Percentiles rank a stretch among this genome's conserved stretches.
Evolutionary conservation across 30 jellyfish, hydroid and myxozoan genomes (phyloP).

Genomic region (Aurelia sp.): DNA sequence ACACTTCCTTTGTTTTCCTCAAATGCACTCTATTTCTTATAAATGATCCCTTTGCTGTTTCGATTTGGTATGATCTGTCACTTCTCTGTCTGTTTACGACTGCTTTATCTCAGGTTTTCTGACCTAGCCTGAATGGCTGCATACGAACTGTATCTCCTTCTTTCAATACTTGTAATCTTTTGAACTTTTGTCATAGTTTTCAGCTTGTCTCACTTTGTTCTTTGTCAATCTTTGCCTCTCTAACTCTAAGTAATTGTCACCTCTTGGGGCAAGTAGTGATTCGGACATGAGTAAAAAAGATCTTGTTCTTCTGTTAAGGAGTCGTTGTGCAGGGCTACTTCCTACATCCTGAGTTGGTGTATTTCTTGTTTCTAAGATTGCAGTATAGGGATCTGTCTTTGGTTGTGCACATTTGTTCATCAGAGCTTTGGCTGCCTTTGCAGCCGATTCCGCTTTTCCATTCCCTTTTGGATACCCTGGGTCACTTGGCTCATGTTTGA

Average conservation of each 20-base stretch:
- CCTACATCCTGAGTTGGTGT: conserved; percentile 36
- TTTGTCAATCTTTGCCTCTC: conserved; percentile 15
- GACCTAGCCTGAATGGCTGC: conserved; percentile 54
- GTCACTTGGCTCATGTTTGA: conserved; percentile 16
- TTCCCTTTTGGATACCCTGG: too few relatives aligned
- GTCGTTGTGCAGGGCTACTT: conserved; percentile 46
- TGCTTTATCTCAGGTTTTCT: conserved; percentile 31
- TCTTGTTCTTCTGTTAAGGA: conserved; percentile 52
- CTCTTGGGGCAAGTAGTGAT: conserved; percentile 29
- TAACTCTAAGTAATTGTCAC: conserved; percentile 8
- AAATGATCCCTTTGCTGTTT: conserved; percentile 1
- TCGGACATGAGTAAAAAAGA: conserved; percentile 32
- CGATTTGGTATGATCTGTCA: conserved; percentile 38
- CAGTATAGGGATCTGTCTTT: conserved; percentile 16
- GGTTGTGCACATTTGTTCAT: conserved; percentile 32
- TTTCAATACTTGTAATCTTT: conserved; percentile 6
- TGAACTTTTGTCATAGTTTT: background rate
- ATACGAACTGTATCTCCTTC: conserved; percentile 48
- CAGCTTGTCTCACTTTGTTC: background rate
- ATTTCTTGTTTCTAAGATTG: conserved; percentile 25
- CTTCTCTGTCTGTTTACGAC: conserved; percentile 27
- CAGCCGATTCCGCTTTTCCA: conserved; percentile 62
- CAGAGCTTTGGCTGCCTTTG: conserved; percentile 45
- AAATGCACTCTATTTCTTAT: too few relatives aligned
- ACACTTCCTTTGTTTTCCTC: too few relatives aligned